Percentiles rank a stretch among this genome's conserved stretches.
Evolutionary conservation across 2,113 vertebrate species (phyloP).

Genomic region (Tonatia bakeri): DNA sequence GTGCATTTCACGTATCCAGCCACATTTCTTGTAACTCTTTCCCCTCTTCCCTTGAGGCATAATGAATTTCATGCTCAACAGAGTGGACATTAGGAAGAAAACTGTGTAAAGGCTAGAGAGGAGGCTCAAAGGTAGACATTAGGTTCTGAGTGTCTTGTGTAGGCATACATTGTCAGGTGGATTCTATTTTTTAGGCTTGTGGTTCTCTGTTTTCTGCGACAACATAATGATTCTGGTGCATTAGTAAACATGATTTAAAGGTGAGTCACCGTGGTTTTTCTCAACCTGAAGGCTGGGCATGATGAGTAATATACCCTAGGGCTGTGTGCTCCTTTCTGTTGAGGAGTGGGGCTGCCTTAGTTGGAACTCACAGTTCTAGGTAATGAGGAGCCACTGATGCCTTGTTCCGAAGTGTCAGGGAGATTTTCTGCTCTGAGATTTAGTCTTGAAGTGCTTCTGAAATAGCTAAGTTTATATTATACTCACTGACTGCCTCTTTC

Average conservation of each 20-base stretch:
- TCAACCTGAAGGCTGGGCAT: neutral
- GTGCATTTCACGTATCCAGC: neutral
- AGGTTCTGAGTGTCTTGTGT: neutral
- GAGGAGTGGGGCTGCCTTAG: neutral
- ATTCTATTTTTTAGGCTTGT: neutral
- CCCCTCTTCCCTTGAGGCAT: neutral
- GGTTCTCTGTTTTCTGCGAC: neutral
- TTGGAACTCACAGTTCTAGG: neutral
- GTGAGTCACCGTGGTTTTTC: neutral
- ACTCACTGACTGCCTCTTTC: neutral
- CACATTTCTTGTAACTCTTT: neutral
- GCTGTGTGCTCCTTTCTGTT: neutral
- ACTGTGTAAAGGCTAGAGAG: neutral
- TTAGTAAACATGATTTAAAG: constrained; percentile 22
- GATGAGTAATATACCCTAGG: neutral
- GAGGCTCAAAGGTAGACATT: neutral
- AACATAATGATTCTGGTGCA: neutral
- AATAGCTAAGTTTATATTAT: neutral
- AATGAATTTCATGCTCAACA: neutral
- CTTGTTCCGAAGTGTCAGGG: neutral
- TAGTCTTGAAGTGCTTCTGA: neutral
- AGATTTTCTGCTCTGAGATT: neutral
- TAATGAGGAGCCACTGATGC: neutral
- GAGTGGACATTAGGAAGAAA: neutral
- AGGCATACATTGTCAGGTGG: neutral